These are phyloP conservation scores for Oceanites oceanicus DNA, from an alignment of 2,113 vertebrate species.

Conservation along the genomic window DNA sequence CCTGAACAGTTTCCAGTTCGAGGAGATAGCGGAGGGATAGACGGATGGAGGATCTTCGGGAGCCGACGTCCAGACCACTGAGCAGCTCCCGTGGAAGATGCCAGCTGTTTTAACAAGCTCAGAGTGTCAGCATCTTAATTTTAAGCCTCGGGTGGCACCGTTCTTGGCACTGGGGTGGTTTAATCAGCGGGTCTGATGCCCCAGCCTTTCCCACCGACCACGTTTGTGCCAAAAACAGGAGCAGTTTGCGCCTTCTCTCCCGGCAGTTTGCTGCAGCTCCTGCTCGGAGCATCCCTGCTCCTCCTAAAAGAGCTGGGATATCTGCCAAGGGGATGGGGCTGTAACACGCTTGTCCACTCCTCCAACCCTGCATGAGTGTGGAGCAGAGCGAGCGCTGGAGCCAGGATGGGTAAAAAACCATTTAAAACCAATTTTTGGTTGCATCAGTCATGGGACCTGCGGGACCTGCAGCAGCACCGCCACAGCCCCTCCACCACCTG, in stretches of 20 bases:
- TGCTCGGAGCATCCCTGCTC: background rate
- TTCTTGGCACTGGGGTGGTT: background rate
- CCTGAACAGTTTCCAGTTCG: background rate
- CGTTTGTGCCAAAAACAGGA: rapidly evolving
- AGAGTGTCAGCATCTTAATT: background rate
- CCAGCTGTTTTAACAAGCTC: background rate
- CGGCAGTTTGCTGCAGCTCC: background rate
- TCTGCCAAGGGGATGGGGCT: background rate
- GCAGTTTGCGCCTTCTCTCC: background rate
- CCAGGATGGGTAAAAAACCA: background rate
- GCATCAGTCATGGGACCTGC: rapidly evolving
- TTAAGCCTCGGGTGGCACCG: background rate
- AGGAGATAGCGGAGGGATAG: background rate
- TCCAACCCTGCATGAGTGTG: background rate
- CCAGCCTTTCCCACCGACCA: background rate
- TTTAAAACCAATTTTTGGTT: background rate
- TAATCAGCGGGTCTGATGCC: rapidly evolving
- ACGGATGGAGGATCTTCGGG: rapidly evolving
- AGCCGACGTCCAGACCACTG: background rate
- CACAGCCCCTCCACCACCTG: background rate
- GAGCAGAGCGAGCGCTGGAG: rapidly evolving
- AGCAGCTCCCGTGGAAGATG: background rate
- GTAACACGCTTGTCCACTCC: background rate
- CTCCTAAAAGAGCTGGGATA: background rate
- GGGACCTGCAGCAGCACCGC: background rate